These are phyloP conservation scores for Oostethus manadensis DNA, from an alignment of 2,113 vertebrate species.

Conservation along the genomic window DNA sequence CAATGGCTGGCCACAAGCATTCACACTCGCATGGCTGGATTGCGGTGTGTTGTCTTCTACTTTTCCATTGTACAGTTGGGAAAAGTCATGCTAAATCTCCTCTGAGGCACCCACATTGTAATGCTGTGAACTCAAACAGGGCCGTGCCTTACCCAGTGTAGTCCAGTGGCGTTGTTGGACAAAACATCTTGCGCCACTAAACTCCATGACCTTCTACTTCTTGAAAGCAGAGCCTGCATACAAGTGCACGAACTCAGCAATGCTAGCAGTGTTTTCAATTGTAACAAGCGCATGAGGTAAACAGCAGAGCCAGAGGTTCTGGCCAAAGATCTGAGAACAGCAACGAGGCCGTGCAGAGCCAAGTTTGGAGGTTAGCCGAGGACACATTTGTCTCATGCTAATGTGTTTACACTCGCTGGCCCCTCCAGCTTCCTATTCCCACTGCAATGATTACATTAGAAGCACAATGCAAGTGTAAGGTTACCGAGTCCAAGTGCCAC, in stretches of 20 bases:
- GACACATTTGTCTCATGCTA: conserved; percentile 65
- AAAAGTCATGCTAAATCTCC: too few species aligned
- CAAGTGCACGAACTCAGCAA: conserved; percentile 67
- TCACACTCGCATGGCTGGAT: too few species aligned
- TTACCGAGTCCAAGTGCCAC: conserved; percentile 63
- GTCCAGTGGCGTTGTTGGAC: conserved; percentile 30
- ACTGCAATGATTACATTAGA: conserved; percentile 69
- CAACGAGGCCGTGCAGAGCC: conserved; percentile 18
- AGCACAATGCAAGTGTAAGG: conserved; percentile 69
- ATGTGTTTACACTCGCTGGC: conserved; percentile 72
- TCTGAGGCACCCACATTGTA: too few species aligned
- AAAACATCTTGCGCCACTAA: conserved; percentile 43
- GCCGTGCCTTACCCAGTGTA: background rate
- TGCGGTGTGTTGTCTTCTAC: too few species aligned
- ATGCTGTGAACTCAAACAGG: conserved; percentile 11
- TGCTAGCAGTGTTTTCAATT: conserved; percentile 72
- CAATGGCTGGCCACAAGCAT: too few species aligned
- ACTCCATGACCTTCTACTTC: conserved; percentile 59
- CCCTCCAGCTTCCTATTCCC: conserved; percentile 70
- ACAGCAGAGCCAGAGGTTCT: conserved; percentile 60
- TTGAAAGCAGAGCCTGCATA: conserved; percentile 23
- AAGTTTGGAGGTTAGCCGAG: conserved; percentile 64
- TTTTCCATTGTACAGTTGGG: too few species aligned
- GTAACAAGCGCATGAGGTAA: conserved; percentile 65
- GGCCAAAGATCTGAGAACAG: conserved; percentile 54